Conservation (phyloP, 2,888 invertebrate species). For the Limnephilus lunatus region DNA sequence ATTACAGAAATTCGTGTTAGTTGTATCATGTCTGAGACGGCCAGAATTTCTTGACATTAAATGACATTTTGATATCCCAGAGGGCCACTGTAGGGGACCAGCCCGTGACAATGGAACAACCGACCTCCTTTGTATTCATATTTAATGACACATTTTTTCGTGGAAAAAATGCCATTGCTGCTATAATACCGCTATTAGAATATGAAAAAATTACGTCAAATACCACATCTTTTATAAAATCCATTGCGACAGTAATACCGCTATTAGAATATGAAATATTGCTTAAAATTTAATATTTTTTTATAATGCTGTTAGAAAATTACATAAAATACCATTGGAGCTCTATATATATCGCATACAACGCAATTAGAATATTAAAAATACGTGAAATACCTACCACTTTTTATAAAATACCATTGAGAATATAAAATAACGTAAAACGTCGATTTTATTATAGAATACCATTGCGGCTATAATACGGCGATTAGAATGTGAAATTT, state of each 20-base stretch:
- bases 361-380: too few relatives aligned
- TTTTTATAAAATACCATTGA: too few relatives aligned
- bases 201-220: too few relatives aligned
- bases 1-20: constrained; percentile 31
- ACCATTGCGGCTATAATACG: constrained; percentile 21
- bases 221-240: too few relatives aligned
- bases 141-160: constrained; percentile 53
- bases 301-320: too few relatives aligned
- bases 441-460: not conserved
- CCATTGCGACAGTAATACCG: too few relatives aligned
- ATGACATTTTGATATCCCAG: constrained; percentile 65
- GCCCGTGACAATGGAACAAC: constrained; percentile 54
- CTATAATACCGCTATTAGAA: constrained; percentile 36
- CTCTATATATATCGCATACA: too few relatives aligned
- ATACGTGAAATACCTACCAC: too few relatives aligned
- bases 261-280: too few relatives aligned
- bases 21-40: constrained; percentile 46
- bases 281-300: too few relatives aligned
- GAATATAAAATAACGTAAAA: too few relatives aligned
- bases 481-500: not conserved
- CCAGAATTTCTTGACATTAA: constrained; percentile 61
- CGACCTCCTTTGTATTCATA: constrained; percentile 51
- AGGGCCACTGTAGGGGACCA: constrained; percentile 57
- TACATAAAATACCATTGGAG: too few relatives aligned
- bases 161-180: constrained; percentile 38